Evolutionary conservation across 2,113 vertebrate genomes (phyloP).

Genomic region (Ptilonorhynchus violaceus): DNA sequence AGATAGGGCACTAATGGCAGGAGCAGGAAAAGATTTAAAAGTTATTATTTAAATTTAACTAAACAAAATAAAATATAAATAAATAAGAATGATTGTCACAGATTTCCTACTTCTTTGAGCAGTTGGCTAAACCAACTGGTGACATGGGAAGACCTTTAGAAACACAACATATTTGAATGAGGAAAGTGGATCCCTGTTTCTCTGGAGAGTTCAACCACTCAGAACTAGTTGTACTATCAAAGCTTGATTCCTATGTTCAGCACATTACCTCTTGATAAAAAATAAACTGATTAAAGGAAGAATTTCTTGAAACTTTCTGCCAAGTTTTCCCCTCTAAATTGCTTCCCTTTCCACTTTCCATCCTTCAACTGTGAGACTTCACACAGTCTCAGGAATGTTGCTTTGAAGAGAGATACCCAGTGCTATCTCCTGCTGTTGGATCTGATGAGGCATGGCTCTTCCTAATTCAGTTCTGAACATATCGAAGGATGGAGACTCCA

Average conservation of each 20-base stretch:
- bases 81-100: not conserved
- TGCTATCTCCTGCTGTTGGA: not conserved
- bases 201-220: not conserved
- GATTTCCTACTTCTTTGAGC: not conserved
- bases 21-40: not conserved
- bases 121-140: not conserved
- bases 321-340: not conserved
- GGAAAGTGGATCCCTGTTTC: not conserved
- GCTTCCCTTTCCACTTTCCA: not conserved
- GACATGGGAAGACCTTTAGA: not conserved
- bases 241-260: not conserved
- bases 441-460: accelerated
- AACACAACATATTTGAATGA: not conserved
- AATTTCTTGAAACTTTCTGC: not conserved
- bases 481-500: not conserved
- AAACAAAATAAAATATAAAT: not conserved
- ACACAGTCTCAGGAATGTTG: not conserved
- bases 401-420: not conserved
- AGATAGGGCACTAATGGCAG: not conserved
- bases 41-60: not conserved
- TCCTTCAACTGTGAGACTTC: not conserved
- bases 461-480: not conserved
- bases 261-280: not conserved
- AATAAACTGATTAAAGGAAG: not conserved
- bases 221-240: not conserved